Evolutionary conservation across 2,888 invertebrate species (phyloP).

Genomic region (Automeris io): DNA sequence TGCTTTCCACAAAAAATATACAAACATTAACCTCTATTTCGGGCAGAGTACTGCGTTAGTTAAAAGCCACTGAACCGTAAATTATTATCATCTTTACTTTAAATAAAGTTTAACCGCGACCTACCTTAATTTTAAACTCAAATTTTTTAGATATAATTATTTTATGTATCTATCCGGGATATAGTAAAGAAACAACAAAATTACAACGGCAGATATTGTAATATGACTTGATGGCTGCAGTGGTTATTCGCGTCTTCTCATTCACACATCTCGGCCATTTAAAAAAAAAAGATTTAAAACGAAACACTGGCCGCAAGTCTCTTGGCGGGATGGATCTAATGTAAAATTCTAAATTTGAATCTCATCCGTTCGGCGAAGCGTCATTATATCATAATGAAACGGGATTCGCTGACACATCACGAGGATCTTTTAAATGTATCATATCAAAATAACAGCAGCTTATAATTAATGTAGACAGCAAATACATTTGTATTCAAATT

Average conservation of each 20-base stretch:
- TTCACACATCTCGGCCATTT: conserved; percentile 55
- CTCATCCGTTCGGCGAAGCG: conserved; percentile 40
- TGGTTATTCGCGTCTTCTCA: conserved; percentile 52
- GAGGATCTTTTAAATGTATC: no score
- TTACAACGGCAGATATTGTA: no score
- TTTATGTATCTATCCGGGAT: no score
- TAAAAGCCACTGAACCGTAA: conserved; percentile 40
- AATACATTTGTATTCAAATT: no score
- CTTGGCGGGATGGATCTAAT: conserved; percentile 41
- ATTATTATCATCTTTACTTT: conserved; percentile 28
- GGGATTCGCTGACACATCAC: conserved; percentile 4
- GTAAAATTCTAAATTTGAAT: conserved; percentile 72
- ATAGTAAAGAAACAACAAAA: no score
- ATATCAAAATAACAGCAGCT: no score
- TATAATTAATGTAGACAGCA: no score
- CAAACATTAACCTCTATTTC: conserved; percentile 53
- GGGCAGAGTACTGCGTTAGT: conserved; percentile 34
- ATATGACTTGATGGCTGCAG: no score
- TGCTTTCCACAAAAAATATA: conserved; percentile 63
- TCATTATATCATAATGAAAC: conserved; percentile 36
- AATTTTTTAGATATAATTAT: no score
- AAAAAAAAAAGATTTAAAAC: conserved; percentile 49
- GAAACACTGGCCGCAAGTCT: conserved; percentile 28
- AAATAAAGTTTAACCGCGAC: no score
- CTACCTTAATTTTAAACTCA: no score